Conservation (phyloP, 2,113 vertebrate genomes). For the Ceyx melanurus region DNA sequence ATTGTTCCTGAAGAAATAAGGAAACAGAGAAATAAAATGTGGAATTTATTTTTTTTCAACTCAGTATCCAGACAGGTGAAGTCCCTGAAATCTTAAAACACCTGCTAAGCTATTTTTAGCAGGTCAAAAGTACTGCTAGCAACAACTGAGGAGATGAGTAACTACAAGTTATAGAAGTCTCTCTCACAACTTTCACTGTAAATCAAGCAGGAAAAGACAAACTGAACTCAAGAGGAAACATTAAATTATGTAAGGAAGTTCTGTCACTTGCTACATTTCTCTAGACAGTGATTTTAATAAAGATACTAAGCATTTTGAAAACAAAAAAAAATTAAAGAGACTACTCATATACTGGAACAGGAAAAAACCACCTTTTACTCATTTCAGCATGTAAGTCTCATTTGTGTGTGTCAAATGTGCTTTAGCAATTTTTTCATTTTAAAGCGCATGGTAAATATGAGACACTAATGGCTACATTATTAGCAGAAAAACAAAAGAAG, state of each 20-base stretch:
- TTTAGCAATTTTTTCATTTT: not conserved
- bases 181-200: not conserved
- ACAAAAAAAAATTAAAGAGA: not conserved
- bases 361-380: not conserved
- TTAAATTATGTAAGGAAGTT: not conserved
- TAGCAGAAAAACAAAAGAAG: not conserved
- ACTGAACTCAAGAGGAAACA: not conserved
- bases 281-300: not conserved
- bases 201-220: not conserved
- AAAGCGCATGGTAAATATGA: not conserved
- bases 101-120: not conserved
- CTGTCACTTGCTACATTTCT: not conserved
- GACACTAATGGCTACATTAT: not conserved
- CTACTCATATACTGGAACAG: not conserved
- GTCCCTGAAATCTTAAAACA: not conserved
- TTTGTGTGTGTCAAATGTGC: not conserved
- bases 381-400: not conserved
- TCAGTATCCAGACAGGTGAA: not conserved
- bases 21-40: constrained; percentile 21
- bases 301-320: not conserved
- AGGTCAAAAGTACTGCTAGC: not conserved
- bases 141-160: not conserved
- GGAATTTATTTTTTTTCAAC: not conserved
- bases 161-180: not conserved
- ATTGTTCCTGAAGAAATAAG: constrained; percentile 81